A percentile compares a stretch with the other conserved stretches of the same genome.
phyloP scores from a whole-genome alignment of 2,888 invertebrate species.

The Meteorus colon region DNA sequence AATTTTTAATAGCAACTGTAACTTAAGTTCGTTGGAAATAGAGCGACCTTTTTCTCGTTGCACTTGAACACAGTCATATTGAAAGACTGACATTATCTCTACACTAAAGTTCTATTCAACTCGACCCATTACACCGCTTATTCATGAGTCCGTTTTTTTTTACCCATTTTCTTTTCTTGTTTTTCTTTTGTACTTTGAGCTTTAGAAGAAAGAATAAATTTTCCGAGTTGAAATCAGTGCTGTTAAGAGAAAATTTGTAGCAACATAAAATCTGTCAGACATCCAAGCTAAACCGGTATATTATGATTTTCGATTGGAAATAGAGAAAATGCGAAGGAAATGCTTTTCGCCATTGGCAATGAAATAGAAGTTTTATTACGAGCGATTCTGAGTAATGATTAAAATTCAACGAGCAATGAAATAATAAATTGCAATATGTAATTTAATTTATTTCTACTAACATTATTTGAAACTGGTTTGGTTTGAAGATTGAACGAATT shows the following conservation, averaged over 20 bases:
- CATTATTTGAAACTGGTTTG: neutral
- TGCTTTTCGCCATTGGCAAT: neutral
- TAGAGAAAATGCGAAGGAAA: neutral
- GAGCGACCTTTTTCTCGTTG: neutral
- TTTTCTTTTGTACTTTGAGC: neutral
- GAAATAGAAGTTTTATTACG: slow-evolving; percentile 7
- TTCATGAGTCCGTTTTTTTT: neutral
- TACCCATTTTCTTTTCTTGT: neutral
- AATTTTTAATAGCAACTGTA: neutral
- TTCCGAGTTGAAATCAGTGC: neutral
- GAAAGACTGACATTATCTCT: neutral
- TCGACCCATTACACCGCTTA: slow-evolving; percentile 36
- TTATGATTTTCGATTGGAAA: slow-evolving; percentile 3
- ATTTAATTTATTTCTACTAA: neutral
- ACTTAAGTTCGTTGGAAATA: neutral
- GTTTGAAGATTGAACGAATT: neutral
- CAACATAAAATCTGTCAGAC: slow-evolving; percentile 18
- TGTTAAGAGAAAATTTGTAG: slow-evolving; percentile 13
- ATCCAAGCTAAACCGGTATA: neutral
- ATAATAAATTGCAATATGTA: neutral
- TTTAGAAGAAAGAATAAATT: slow-evolving; percentile 10
- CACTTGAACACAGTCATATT: neutral
- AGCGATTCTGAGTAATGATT: neutral
- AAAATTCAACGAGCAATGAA: neutral
- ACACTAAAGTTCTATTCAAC: neutral